Percentiles rank a stretch among this genome's conserved stretches.
phyloP scores from a whole-genome alignment of 2,888 invertebrate species.

The Hyalella azteca region DNA sequence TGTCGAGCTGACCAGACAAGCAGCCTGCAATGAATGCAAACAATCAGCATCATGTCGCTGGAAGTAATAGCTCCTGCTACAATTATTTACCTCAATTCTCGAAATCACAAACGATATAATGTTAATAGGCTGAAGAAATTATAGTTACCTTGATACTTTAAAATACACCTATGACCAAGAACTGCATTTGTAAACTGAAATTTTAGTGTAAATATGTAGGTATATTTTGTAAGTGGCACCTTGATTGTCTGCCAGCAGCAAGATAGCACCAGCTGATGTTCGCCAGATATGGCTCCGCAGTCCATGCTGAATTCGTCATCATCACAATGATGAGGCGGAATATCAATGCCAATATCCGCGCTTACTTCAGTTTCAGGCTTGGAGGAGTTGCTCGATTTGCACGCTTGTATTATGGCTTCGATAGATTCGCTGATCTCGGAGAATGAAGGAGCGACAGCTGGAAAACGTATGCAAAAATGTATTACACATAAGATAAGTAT shows the following conservation, averaged over 20 bases:
- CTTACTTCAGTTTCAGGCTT: background rate
- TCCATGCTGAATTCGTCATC: slow-evolving; percentile 62
- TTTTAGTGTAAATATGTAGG: too few species aligned
- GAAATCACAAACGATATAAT: too few species aligned
- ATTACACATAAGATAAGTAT: too few species aligned
- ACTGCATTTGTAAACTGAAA: too few species aligned
- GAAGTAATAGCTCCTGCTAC: background rate
- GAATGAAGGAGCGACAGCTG: slow-evolving; percentile 73
- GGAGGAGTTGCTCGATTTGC: slow-evolving; percentile 58
- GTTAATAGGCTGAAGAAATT: too few species aligned
- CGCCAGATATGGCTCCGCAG: slow-evolving; percentile 65
- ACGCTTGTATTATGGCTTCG: slow-evolving; percentile 67
- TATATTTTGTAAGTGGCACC: too few species aligned
- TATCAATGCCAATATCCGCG: background rate
- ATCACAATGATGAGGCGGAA: slow-evolving; percentile 59
- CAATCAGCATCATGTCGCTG: too few species aligned
- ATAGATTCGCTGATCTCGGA: slow-evolving; percentile 79
- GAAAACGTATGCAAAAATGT: too few species aligned
- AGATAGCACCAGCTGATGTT: slow-evolving; percentile 74
- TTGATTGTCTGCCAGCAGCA: slow-evolving; percentile 81
- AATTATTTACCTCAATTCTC: background rate
- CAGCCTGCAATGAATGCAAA: background rate
- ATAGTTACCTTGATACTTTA: too few species aligned
- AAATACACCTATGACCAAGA: too few species aligned
- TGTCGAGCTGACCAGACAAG: background rate